Base-by-base conservation (phyloP, 2,888 invertebrate species). In the Ypsolopha scabrella region DNA sequence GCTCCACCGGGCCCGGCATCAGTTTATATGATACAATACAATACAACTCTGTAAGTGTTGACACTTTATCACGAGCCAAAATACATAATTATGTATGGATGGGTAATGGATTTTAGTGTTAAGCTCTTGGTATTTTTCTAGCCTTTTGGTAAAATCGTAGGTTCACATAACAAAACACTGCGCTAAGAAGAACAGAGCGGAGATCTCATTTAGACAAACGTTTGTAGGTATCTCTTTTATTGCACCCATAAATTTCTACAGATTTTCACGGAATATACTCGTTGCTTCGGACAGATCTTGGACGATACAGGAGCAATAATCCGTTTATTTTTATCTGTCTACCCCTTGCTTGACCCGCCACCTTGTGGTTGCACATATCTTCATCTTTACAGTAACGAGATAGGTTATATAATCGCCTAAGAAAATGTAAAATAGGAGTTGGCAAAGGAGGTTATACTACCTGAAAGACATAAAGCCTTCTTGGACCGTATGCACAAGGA, bases 391-490 rank as follows among this genome's bases (percentile, higher is more conserved):
- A 11, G 6, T 10, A 11, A 6, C 6, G 11, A 39, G 9, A 9
- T 39, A 24, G 4, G 2, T 2, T 24, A 24, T 24, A 24, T 3
- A 24, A 24, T 24, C 24, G 24, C 9, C 38, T 38, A n/a, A 38
- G 8, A 38, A 38, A 38, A n/a, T 38, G 8, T 38, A 38, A 38
- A 38, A 38, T 38, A 8, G 6, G 45, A 24, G 60, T 60, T 72
- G 77, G 75, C 75, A 72, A 77, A 81, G 80, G 82, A 80, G 77
- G 83, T 83, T 82, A 83, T 83, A 83, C 82, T 83, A 83, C 83
- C 83, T 83, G 83, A 76, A 80, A 72, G 77, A 79, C 70, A 81
- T 83, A 80, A 76, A 78, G 73, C 63, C 61, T 55, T 58, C 37
- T 47, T 35, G 57, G 53, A 52, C 54, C 52, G 57, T 60, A 53